Percentiles rank a stretch among this genome's conserved stretches.
Conservation (phyloP, 2,888 invertebrate species). For the Amaurobius ferox region DNA sequence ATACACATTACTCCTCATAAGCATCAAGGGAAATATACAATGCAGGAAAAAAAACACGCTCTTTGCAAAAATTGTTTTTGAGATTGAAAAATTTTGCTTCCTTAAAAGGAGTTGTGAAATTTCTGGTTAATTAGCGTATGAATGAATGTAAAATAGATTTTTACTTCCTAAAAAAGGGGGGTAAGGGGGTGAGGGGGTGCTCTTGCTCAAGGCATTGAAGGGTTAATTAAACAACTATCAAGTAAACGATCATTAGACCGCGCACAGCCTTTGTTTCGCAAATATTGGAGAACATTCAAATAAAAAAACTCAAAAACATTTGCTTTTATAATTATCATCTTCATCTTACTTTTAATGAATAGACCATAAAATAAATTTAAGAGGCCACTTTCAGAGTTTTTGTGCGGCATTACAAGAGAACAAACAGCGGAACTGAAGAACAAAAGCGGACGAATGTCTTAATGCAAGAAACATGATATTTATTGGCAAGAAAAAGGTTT, state of each 20-base stretch:
- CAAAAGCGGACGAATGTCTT: conserved; percentile 3
- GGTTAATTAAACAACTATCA: conserved; percentile 68
- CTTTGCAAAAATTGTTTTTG: conserved; percentile 34
- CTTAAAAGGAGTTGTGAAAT: conserved; percentile 49
- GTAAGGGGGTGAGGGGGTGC: neutral
- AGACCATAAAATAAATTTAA: conserved; percentile 55
- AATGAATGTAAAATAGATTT: conserved; percentile 56
- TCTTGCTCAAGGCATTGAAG: conserved; percentile 60
- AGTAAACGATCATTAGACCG: conserved; percentile 52
- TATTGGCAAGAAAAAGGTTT: neutral
- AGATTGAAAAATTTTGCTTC: neutral
- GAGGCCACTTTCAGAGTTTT: conserved; percentile 39
- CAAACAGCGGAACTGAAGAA: neutral
- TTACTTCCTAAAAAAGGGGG: conserved; percentile 5
- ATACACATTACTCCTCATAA: conserved; percentile 43
- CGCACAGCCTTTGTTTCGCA: conserved; percentile 54
- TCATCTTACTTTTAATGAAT: conserved; percentile 62
- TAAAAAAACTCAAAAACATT: conserved; percentile 37
- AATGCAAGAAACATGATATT: conserved; percentile 11
- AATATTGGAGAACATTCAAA: conserved; percentile 47
- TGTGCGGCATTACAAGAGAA: neutral
- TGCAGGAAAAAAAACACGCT: conserved; percentile 32
- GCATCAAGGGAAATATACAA: conserved; percentile 38
- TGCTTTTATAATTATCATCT: conserved; percentile 63
- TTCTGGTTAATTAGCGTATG: conserved; percentile 63